Evolutionary conservation across 2,797 vertebrate species (phyloP).

Genomic region (Alectoris magna): DNA sequence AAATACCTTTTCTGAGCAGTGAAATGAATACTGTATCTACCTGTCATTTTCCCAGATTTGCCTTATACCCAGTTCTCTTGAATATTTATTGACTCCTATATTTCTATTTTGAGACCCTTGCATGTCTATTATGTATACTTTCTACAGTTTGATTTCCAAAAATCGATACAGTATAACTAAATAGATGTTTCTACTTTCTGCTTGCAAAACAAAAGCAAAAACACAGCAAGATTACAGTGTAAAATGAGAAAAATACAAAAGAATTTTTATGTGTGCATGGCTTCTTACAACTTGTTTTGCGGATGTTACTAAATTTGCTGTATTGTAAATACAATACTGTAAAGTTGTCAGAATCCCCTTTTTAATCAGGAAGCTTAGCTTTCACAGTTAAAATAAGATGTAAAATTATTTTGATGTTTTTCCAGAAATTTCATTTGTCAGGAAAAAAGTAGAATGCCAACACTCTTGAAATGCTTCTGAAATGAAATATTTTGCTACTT

Average conservation of each 20-base stretch:
- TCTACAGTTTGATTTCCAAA: constrained; percentile 44
- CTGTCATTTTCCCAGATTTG: constrained; percentile 60
- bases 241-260: constrained; percentile 1
- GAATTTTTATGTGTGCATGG: background rate
- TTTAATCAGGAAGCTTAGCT: background rate
- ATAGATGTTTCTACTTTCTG: constrained; percentile 53
- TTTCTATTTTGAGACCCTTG: constrained; percentile 53
- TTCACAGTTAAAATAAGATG: background rate
- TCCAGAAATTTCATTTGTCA: background rate
- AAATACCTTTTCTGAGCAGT: constrained; percentile 27
- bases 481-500: background rate
- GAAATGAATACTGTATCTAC: constrained; percentile 48
- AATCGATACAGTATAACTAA: constrained; percentile 68
- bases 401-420: background rate
- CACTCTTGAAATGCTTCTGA: background rate
- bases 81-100: constrained; percentile 68
- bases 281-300: background rate
- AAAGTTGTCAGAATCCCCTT: background rate
- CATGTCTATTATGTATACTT: constrained; percentile 1
- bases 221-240: background rate
- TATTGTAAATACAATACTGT: background rate
- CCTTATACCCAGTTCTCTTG: background rate
- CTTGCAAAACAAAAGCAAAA: constrained; percentile 49
- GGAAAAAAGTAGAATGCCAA: background rate
- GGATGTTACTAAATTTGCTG: background rate